Conservation (phyloP, 2,888 invertebrate genomes). For the Cephus spinipes region DNA sequence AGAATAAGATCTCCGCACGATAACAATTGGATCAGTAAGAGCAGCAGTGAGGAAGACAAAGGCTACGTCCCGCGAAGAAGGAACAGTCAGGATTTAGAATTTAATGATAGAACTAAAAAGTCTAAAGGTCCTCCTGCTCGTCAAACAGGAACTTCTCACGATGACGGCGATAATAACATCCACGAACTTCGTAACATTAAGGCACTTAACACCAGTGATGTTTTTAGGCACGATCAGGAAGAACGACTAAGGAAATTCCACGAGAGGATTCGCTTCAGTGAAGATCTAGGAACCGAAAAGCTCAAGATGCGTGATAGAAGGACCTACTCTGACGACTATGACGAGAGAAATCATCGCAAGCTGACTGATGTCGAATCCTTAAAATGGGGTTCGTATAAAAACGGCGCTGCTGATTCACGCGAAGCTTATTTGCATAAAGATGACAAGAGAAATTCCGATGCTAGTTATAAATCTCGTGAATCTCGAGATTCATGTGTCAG, state of each 20-base stretch:
- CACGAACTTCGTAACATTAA: neutral
- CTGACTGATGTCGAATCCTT: neutral
- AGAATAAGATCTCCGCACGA: conserved; percentile 28
- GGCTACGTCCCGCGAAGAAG: neutral
- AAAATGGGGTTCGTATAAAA: neutral
- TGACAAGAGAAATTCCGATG: conserved; percentile 30
- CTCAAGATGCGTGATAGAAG: conserved; percentile 26
- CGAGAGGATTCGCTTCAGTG: conserved; percentile 39
- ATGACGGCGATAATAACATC: neutral
- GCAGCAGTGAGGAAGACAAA: conserved; percentile 46
- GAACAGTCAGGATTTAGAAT: conserved; percentile 52
- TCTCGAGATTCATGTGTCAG: conserved; percentile 26
- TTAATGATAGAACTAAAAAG: conserved; percentile 41
- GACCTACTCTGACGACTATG: conserved; percentile 53
- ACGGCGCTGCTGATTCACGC: neutral
- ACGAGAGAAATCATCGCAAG: conserved; percentile 26
- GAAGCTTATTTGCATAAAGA: conserved; percentile 10
- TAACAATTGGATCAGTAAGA: conserved; percentile 46
- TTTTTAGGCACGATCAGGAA: conserved; percentile 27
- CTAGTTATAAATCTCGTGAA: conserved; percentile 22
- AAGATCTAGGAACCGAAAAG: conserved; percentile 28
- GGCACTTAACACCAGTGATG: neutral
- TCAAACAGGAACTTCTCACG: neutral
- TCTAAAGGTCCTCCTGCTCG: neutral
- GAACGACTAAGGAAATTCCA: conserved; percentile 41